These are phyloP conservation scores for Charanyca ferruginea DNA, from an alignment of 2,888 invertebrate species.

Conservation along the genomic window DNA sequence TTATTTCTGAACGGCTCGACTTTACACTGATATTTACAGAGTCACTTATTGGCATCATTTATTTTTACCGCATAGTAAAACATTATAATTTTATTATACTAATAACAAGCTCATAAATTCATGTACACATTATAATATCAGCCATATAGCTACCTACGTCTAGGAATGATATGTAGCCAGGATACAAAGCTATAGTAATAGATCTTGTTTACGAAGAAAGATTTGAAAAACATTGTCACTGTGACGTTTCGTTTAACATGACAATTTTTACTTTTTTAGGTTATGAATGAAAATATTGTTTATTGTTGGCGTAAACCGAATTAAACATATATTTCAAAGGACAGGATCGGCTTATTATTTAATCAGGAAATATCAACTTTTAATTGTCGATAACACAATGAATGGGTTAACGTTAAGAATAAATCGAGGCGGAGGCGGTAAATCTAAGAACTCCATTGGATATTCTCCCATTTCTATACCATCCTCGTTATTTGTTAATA, in stretches of 20 bases:
- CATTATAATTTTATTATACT: no score
- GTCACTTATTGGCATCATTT: no score
- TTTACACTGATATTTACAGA: no score
- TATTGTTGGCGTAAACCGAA: conserved; percentile 13
- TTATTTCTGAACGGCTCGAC: no score
- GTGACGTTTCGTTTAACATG: conserved; percentile 18
- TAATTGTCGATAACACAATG: conserved; percentile 66
- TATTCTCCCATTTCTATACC: conserved; percentile 71
- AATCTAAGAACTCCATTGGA: conserved; percentile 73
- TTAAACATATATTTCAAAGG: not conserved
- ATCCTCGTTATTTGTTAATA: conserved; percentile 41
- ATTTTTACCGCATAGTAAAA: no score
- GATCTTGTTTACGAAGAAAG: conserved; percentile 19
- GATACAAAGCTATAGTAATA: not conserved
- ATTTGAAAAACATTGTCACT: not conserved
- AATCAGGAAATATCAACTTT: not conserved
- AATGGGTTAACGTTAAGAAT: conserved; percentile 79
- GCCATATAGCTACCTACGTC: not conserved
- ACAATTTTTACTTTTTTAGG: conserved; percentile 33
- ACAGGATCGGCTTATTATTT: not conserved
- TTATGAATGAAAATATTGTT: conserved; percentile 26
- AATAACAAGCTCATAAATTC: not conserved
- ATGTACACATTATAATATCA: not conserved
- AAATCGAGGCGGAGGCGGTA: conserved; percentile 73
- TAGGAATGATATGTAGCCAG: not conserved